Conservation (phyloP, 2,797 vertebrate genomes). For the Epinephelus awoara region DNA sequence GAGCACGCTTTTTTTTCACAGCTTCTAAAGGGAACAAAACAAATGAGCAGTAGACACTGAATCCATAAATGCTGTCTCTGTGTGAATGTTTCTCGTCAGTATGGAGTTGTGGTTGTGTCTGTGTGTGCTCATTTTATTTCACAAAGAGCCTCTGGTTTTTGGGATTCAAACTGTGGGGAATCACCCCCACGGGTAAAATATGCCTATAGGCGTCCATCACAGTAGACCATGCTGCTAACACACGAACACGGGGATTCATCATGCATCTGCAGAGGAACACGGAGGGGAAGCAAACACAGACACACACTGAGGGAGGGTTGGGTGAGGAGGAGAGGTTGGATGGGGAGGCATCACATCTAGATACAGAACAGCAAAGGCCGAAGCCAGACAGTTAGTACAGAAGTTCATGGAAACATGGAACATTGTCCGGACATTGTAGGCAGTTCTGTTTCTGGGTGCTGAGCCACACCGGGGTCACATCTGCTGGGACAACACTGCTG, state of each 20-base stretch:
- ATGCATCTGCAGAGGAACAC: constrained; percentile 79
- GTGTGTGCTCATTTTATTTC: constrained; percentile 23
- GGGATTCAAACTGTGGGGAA: constrained; percentile 26
- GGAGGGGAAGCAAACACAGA: constrained; percentile 53
- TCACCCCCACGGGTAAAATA: constrained; percentile 38
- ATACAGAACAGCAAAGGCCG: constrained; percentile 78
- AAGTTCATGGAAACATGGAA: constrained; percentile 75
- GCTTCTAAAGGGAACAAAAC: constrained; percentile 46
- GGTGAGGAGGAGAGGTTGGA: constrained; percentile 15
- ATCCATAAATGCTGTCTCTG: constrained; percentile 1
- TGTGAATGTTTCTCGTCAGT: constrained; percentile 11
- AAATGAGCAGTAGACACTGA: constrained; percentile 36
- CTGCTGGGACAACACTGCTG: constrained; percentile 17
- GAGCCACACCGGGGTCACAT: constrained; percentile 48
- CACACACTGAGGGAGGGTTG: constrained; percentile 19
- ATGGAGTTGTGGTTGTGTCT: constrained; percentile 3
- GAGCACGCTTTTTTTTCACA: constrained; percentile 63
- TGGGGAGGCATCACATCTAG: constrained; percentile 68
- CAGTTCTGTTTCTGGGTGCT: constrained; percentile 56
- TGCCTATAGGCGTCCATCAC: constrained; percentile 63
- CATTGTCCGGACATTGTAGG: constrained; percentile 59
- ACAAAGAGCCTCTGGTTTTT: constrained; percentile 42
- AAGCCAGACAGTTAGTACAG: constrained; percentile 74
- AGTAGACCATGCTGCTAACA: constrained; percentile 82
- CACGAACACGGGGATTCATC: constrained; percentile 65